A percentile compares a stretch with the other conserved stretches of the same genome.
phyloP scores from a whole-genome alignment of 2,888 invertebrate species.

The Callimorpha dominula region DNA sequence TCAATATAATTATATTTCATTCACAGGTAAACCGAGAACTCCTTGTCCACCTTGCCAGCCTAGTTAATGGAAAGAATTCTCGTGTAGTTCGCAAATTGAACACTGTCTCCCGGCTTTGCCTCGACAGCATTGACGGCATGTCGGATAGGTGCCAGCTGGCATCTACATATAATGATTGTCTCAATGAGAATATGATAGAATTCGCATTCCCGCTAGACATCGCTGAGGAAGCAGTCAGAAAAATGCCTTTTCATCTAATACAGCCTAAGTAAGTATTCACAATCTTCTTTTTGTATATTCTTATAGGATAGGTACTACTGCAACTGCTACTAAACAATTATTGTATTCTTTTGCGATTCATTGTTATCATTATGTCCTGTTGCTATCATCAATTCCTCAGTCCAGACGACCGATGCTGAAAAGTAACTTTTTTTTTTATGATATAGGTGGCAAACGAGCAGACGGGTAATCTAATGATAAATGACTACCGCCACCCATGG shows the following conservation, averaged over 20 bases:
- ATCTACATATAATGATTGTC: constrained; percentile 80
- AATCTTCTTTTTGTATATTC: not conserved
- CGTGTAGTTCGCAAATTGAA: constrained; percentile 78
- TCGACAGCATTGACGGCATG: constrained; percentile 80
- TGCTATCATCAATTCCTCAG: not conserved
- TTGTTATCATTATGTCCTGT: not conserved
- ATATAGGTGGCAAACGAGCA: no score
- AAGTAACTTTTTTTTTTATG: not conserved
- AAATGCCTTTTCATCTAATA: constrained; percentile 83
- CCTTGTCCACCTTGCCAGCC: constrained; percentile 74
- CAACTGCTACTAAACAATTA: not conserved
- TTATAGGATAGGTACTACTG: not conserved
- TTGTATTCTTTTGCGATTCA: not conserved
- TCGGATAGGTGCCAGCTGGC: constrained; percentile 79
- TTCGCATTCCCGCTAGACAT: constrained; percentile 80
- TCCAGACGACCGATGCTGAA: not conserved
- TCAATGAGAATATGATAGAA: constrained; percentile 81
- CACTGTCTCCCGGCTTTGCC: constrained; percentile 76
- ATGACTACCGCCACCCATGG: no score
- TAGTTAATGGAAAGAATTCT: constrained; percentile 81
- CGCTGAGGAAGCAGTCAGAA: constrained; percentile 79
- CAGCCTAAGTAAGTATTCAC: constrained; percentile 76
- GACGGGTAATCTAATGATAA: no score
- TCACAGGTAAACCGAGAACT: constrained; percentile 78
- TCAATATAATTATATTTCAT: not conserved